Evolutionary conservation across 2,113 vertebrate genomes (phyloP).

Genomic region (Antennarius striatus): DNA sequence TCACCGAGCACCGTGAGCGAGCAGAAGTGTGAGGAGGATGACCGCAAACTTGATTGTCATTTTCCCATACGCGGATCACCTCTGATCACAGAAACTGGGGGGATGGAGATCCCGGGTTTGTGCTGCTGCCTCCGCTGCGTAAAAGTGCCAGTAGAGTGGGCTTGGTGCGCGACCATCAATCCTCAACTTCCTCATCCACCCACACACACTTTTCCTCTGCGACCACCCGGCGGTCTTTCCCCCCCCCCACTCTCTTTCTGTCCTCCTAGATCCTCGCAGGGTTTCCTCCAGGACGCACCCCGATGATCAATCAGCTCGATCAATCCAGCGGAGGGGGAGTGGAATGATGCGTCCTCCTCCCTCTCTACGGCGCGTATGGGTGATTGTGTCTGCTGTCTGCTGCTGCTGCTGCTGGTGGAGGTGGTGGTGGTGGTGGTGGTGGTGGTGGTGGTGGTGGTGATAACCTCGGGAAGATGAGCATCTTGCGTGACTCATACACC

Average conservation of each 20-base stretch:
- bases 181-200: constrained; percentile 73
- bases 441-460: neutral
- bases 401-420: constrained; percentile 9
- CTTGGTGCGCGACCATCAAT: constrained; percentile 64
- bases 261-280: constrained; percentile 15
- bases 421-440: neutral
- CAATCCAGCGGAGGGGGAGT: constrained; percentile 24
- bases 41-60: constrained; percentile 71
- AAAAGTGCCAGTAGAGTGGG: constrained; percentile 44
- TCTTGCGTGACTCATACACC: constrained; percentile 49
- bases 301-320: constrained; percentile 59
- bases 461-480: constrained; percentile 16
- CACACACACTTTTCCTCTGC: constrained; percentile 59
- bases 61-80: constrained; percentile 57
- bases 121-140: constrained; percentile 28
- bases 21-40: constrained; percentile 55
- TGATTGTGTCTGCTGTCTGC: constrained; percentile 24
- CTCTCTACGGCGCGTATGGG: constrained; percentile 35
- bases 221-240: constrained; percentile 49
- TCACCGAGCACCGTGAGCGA: constrained; percentile 63
- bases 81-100: constrained; percentile 25
- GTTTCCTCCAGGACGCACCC: constrained; percentile 52
- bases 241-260: neutral
- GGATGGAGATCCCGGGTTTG: constrained; percentile 22
- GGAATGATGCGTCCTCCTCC: constrained; percentile 36